Base-by-base conservation (phyloP, 2,888 invertebrate genomes). In the Calephelis perditalis region DNA sequence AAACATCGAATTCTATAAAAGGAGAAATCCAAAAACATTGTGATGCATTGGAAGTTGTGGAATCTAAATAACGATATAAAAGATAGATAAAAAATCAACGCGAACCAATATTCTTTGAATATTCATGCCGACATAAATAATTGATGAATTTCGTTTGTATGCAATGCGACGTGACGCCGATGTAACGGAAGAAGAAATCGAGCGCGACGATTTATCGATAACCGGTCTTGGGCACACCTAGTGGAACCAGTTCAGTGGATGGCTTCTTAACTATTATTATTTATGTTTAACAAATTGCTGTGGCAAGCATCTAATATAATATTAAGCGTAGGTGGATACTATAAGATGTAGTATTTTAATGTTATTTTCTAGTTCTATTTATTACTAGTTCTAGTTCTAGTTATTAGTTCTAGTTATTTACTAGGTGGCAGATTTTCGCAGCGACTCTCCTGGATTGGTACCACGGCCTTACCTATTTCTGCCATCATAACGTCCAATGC, bases 41-140 rank as follows among this genome's bases (percentile, higher is more conserved):
- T 15, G 15, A 5, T 5, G 0, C 8, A 7, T 15, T 12, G 15
- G 26, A 49, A 26, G 12, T 26, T 15, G 4, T 26, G 15, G 49
- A 49, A 49, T 49, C 26, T 26, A 49, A 49, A 8, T 49, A 10
- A 49, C 26, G 15, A 49, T 15, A 26, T 49, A 26, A 49, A 12
- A 7, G 49, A 10, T 9, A 49, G 35, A 35, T 35, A 52, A 52
- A 35, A 52, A 35, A 52, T 52, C 11, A 7, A 6, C 35, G 52
- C 26, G 52, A 52, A 52, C 26, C 10, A 73, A 72, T 65, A 67
- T 69, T 67, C 63, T 72, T 80, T 75, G 75, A 71, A 75, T 81
- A 81, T 75, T 75, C 77, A 80, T 80, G 71, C 70, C 67, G 70
- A 71, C 76, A 79, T 79, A 79, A 80, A 81, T 82, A 82, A 84